These are phyloP conservation scores for Nebria salina DNA, from an alignment of 2,888 invertebrate genomes.

Conservation along the genomic window DNA sequence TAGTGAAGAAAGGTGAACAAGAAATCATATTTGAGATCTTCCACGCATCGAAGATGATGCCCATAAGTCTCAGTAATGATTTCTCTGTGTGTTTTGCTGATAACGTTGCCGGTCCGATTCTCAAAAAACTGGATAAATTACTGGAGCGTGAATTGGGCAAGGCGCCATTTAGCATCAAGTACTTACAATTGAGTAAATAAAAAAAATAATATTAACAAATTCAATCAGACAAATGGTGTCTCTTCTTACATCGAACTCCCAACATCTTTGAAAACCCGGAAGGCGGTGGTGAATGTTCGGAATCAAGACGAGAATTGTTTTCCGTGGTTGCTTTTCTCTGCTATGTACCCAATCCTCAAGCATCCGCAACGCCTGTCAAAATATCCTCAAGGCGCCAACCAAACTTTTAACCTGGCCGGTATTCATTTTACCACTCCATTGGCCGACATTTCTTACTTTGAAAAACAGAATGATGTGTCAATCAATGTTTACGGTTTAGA, in stretches of 20 bases:
- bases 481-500: slow-evolving; percentile 47
- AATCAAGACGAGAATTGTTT: slow-evolving; percentile 49
- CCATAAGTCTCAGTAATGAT: slow-evolving; percentile 11
- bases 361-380: slow-evolving; percentile 20
- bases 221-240: slow-evolving; percentile 2
- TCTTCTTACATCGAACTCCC: slow-evolving; percentile 17
- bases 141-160: neutral
- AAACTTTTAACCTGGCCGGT: slow-evolving; percentile 39
- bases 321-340: slow-evolving; percentile 46
- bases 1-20: slow-evolving; percentile 3
- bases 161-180: neutral
- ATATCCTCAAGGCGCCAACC: slow-evolving; percentile 35
- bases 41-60: slow-evolving; percentile 13
- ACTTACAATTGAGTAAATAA: slow-evolving; percentile 9
- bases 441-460: slow-evolving; percentile 46
- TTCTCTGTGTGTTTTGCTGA: slow-evolving; percentile 8
- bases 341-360: slow-evolving; percentile 34
- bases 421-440: slow-evolving; percentile 30
- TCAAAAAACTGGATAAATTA: neutral
- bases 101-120: neutral
- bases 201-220: neutral
- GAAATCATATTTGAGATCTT: neutral
- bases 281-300: slow-evolving; percentile 45
- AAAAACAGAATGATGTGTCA: slow-evolving; percentile 44
- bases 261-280: neutral